These are phyloP conservation scores for Cyclopterus lumpus DNA, from an alignment of 2,797 vertebrate species.

Conservation along the genomic window DNA sequence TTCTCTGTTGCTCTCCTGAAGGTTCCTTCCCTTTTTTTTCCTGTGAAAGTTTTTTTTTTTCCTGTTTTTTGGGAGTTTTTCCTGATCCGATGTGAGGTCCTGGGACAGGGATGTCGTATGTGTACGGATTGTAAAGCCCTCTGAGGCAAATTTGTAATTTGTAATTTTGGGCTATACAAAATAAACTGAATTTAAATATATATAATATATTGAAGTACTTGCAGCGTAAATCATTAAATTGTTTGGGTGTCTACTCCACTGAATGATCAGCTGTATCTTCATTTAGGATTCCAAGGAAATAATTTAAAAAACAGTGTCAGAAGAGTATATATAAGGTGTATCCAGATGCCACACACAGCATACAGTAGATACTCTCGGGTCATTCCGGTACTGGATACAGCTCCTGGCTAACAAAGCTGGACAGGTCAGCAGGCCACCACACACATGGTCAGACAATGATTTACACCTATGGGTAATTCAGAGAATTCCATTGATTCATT, in stretches of 20 bases:
- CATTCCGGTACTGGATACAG: conserved; percentile 12
- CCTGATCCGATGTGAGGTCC: no score
- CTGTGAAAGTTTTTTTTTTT: no score
- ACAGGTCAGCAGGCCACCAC: neutral
- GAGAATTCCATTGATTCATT: neutral
- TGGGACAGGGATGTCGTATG: no score
- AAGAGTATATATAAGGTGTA: neutral
- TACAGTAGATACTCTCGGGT: conserved; percentile 1
- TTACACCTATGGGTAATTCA: neutral
- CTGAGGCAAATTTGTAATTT: no score
- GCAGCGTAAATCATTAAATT: conserved; percentile 34
- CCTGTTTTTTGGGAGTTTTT: no score
- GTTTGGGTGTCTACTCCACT: conserved; percentile 8
- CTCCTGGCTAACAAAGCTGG: conserved; percentile 15
- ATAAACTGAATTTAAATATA: no score
- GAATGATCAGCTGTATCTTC: conserved; percentile 3
- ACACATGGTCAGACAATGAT: neutral
- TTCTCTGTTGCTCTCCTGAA: no score
- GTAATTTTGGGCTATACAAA: no score
- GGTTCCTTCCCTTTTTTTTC: no score
- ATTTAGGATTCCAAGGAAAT: conserved; percentile 9
- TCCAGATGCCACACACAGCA: conserved; percentile 1
- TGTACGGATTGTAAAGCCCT: no score
- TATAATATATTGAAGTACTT: conserved; percentile 19
- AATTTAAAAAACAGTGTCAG: neutral